phyloP scores from a whole-genome alignment of 2,113 vertebrate genomes.

The Cariama cristata region DNA sequence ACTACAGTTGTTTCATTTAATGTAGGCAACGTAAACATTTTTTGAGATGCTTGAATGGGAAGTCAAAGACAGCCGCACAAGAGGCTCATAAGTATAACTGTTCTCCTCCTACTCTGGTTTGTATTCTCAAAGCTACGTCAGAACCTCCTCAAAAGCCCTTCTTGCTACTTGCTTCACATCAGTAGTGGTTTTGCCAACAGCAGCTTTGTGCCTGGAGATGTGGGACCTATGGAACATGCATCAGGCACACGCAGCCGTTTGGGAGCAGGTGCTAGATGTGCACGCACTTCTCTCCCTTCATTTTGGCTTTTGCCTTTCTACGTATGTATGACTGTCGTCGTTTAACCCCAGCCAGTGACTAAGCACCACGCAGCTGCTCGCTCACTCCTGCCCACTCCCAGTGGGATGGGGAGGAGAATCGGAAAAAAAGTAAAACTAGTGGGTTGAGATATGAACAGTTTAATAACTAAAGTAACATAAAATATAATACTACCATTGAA shows the following conservation, averaged over 20 bases:
- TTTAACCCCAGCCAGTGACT: no score
- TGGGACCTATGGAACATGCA: rapidly evolving
- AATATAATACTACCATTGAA: no score
- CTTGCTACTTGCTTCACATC: not conserved
- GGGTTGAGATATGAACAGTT: no score
- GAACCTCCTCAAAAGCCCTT: not conserved
- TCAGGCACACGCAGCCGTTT: rapidly evolving
- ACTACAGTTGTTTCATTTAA: not conserved
- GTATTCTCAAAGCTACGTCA: not conserved
- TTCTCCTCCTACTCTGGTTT: not conserved
- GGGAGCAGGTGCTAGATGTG: not conserved
- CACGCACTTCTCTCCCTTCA: not conserved
- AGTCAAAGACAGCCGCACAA: not conserved
- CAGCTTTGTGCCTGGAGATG: not conserved
- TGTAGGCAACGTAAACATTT: not conserved
- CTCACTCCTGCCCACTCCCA: no score
- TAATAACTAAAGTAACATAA: no score
- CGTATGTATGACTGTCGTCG: rapidly evolving
- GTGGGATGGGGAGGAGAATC: no score
- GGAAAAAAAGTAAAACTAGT: no score
- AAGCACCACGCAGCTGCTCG: no score
- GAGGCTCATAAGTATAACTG: not conserved
- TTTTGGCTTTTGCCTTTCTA: not conserved
- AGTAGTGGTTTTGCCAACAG: not conserved
- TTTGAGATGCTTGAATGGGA: not conserved